Evolutionary conservation across 2,113 vertebrate species (phyloP).

Genomic region (Psilopsiagon aymara): DNA sequence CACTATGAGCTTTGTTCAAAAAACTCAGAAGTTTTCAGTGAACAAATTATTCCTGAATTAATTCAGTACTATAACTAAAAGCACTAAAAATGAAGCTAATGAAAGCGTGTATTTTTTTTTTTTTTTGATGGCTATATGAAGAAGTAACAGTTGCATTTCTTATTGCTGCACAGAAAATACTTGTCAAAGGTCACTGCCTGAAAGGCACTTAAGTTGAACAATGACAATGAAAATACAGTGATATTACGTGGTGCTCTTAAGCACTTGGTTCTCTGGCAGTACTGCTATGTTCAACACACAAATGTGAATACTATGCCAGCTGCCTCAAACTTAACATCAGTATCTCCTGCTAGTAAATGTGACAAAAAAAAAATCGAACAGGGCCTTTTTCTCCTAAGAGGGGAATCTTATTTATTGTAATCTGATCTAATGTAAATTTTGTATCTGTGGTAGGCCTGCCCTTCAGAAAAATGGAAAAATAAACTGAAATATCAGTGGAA

Average conservation of each 20-base stretch:
- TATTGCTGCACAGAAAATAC: background rate
- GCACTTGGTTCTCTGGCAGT: slow-evolving; percentile 11
- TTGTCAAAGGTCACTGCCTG: background rate
- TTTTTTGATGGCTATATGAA: background rate
- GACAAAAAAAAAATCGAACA: slow-evolving; percentile 10
- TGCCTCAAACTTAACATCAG: slow-evolving; percentile 18
- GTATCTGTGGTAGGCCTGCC: background rate
- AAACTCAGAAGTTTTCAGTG: background rate
- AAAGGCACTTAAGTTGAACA: background rate
- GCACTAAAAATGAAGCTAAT: background rate
- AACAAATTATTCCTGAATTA: background rate
- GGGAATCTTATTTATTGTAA: slow-evolving; percentile 28
- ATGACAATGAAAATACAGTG: background rate
- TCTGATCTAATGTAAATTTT: slow-evolving; percentile 27
- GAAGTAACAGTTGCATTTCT: background rate
- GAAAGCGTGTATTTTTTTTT: background rate
- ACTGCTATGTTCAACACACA: background rate
- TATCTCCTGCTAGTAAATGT: slow-evolving; percentile 10
- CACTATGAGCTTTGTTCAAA: background rate
- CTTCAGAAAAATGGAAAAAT: background rate
- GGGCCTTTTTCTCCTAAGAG: background rate
- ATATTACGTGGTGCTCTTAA: background rate
- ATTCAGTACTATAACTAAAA: background rate
- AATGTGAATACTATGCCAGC: background rate
- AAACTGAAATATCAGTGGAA: background rate